These are phyloP conservation scores for Andrena cerasifolii DNA, from an alignment of 1,140 invertebrate genomes.

Conservation along the genomic window DNA sequence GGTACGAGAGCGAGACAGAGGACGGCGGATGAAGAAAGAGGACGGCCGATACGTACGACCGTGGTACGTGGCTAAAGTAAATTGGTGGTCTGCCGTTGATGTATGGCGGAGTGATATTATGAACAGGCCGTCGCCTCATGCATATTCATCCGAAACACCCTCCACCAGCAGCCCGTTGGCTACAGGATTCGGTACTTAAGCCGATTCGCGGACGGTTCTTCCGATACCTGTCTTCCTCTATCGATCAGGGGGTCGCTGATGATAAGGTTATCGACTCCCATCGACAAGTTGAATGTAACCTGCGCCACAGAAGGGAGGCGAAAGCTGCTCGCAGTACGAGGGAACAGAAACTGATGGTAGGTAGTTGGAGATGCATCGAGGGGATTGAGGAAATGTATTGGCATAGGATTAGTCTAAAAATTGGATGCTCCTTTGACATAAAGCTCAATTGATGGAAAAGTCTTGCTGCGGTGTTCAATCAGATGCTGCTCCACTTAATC, in stretches of 20 bases:
- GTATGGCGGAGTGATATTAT: constrained; percentile 50
- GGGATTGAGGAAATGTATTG: no score
- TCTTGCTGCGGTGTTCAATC: no score
- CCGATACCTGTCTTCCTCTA: background rate
- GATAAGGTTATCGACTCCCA: background rate
- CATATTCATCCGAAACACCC: constrained; percentile 45
- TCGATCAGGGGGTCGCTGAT: background rate
- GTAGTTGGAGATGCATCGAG: no score
- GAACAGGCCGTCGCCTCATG: constrained; percentile 47
- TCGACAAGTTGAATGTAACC: no score
- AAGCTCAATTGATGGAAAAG: no score
- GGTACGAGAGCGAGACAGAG: background rate
- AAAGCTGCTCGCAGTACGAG: no score
- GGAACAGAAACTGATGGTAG: no score
- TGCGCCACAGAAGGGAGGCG: no score
- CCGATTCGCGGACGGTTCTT: background rate
- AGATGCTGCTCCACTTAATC: no score
- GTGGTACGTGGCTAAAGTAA: constrained; percentile 45
- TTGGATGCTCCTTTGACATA: no score
- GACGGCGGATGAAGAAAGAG: background rate
- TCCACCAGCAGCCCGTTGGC: background rate
- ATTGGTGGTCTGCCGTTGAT: constrained; percentile 53
- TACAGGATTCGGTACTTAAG: constrained; percentile 2
- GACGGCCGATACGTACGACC: constrained; percentile 16
- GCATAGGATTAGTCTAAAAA: no score